Base-by-base conservation (phyloP, 2,797 vertebrate species). In the Hoplostethus mediterraneus region DNA sequence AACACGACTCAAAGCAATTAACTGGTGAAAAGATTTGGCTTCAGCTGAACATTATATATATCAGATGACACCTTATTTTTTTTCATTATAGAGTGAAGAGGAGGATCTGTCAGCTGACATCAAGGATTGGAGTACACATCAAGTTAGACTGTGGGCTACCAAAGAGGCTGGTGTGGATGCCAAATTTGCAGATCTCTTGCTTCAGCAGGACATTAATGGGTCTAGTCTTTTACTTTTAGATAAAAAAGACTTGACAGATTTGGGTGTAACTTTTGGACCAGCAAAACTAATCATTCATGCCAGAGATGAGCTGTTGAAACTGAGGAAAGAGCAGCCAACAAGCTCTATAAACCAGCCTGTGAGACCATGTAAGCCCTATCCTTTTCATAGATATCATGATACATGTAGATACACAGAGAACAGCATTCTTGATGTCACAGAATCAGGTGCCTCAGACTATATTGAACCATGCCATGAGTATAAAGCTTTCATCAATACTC, bases 381-480 rank as follows among this genome's bases (percentile, higher is more conserved):
- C 94, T 52, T 94, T 94, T 53, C 53, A 73, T 47, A 77, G 75
- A 73, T 87, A 83, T 31, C 83, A 89, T 66, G 82, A 90, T 59
- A 69, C 83, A 3, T 73, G 79, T 12, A 82, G 91, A 61, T 94
- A 94, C 59, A 79, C 33, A 5, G 75, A 83, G 3, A 73, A 75
- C 71, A 79, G 58, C 2, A 65, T 84, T 80, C 82, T 94, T 12
- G 80, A 89, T 69, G 51, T 89, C 36, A 68, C 73, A 66, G 93
- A 94, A 81, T 90, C 90, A 8, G 92, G 91, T 21, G 4, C 83
- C 21, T 78, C 17, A 52, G 64, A 94, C 56, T 53, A 84, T 4
- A 89, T 93, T 40, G 92, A 93, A 64, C 93, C 92, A 6, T 94
- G 92, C 25, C 93, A 94, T 0, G 93, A 94, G 74, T 94, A 81